Evolutionary conservation across 30 jellyfish, hydroid and myxozoan species (phyloP), one percentile per base, ranked within the genome.

Genomic region (Hydractinia symbiolongicarpus): DNA sequence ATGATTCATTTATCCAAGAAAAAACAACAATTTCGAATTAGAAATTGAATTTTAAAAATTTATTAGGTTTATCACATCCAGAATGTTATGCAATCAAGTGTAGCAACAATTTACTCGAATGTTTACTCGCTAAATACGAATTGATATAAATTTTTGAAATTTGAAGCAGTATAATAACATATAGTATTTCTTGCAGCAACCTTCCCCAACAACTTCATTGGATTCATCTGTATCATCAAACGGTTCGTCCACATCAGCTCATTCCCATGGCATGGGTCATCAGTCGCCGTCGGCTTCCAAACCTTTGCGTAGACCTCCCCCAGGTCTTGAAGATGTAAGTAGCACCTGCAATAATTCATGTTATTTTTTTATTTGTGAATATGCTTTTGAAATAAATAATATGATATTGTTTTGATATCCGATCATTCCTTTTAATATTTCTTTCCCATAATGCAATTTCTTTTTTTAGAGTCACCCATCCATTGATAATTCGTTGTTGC

Each of bases 141-240:
- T 30, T 30, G 52, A 64, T 64, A n/a, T 64, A 6, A 6, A 64
- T 64, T 13, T 51, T n/a, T 64, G 69, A 16, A 11, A 13, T 11
- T 58, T 58, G 69, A 2, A 13, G 15, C 69, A 58, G 69, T 16
- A 13, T 58, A 13, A 11, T 58, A 16, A 58, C 69, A 58, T 16
- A 13, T 58, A 11, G 69, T 16, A 13, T 72, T 72, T 72, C 44
- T 7, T 50, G 51, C 11, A 44, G 58, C 84, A 88, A 94, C 87
- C 78, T 11, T 88, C 96, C 20, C 96, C 96, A 5, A 76, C 89
- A 21, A 85, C 82, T 66, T 84, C 92, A 51, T 79, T 89, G 85
- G 81, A 84, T 58, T 89, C 96, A 15, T 89, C 97, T 68, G 97
- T 85, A 58, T 90, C 97, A 8, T 90, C 97, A n/a, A 89, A 84